Conservation (phyloP, 2,797 vertebrate species). For the Schizopygopsis pylzovi region DNA sequence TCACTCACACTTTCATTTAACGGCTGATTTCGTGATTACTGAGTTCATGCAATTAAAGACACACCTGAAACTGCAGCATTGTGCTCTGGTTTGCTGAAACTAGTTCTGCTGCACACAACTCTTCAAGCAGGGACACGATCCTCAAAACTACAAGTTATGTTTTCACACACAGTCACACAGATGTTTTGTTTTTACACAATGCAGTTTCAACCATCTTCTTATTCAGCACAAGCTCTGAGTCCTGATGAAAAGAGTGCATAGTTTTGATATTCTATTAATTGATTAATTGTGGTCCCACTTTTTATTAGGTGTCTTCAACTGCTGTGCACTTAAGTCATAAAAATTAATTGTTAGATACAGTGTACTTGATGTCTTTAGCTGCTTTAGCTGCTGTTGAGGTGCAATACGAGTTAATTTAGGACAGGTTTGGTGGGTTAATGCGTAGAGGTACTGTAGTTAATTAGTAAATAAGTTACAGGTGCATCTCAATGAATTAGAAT, state of each 20-base stretch:
- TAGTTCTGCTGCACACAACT: not conserved
- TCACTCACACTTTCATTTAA: constrained; percentile 8
- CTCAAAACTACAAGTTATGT: not conserved
- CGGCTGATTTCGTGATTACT: not conserved
- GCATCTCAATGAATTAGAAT: no score
- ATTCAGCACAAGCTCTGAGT: not conserved
- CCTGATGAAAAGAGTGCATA: not conserved
- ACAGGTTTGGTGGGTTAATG: not conserved
- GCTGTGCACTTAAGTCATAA: not conserved
- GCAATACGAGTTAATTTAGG: not conserved
- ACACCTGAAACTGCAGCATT: not conserved
- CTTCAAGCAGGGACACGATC: not conserved
- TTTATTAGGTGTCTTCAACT: not conserved
- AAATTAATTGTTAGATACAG: not conserved
- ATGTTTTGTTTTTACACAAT: not conserved
- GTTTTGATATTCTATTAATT: not conserved
- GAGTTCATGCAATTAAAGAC: not conserved
- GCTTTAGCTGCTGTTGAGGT: not conserved
- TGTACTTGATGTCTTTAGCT: not conserved
- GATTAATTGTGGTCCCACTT: not conserved
- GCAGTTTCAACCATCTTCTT: not conserved
- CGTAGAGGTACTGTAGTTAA: not conserved
- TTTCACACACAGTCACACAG: not conserved
- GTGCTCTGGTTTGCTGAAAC: not conserved
- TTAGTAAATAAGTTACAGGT: not conserved